Conservation (phyloP, 1,140 invertebrate genomes). For the Drosophila bocki region DNA sequence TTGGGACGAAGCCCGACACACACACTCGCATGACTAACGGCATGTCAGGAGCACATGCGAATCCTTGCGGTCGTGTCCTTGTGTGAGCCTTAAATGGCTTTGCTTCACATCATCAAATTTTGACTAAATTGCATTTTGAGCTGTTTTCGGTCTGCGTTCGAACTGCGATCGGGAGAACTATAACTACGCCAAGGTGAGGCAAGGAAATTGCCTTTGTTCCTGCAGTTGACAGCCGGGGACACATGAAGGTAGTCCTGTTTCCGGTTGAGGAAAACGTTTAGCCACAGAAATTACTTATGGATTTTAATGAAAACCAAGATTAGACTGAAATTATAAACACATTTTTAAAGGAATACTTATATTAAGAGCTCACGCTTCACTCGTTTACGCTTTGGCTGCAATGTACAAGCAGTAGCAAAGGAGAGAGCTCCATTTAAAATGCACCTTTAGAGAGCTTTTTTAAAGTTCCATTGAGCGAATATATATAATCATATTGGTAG, state of each 20-base stretch:
- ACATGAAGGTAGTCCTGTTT: neutral
- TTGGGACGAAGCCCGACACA: conserved; percentile 61
- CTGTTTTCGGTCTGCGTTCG: conserved; percentile 21
- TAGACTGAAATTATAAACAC: neutral
- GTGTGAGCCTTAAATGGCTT: conserved; percentile 43
- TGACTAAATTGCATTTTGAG: conserved; percentile 67
- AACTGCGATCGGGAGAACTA: conserved; percentile 62
- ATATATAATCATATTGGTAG: neutral
- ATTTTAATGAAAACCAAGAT: neutral
- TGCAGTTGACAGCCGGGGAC: conserved; percentile 24
- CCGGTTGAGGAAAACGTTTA: neutral
- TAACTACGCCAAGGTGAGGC: conserved; percentile 25
- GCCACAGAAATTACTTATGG: neutral
- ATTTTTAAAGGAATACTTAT: no score
- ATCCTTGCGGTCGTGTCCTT: conserved; percentile 43
- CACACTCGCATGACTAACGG: conserved; percentile 52
- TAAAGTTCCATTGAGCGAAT: no score
- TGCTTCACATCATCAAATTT: conserved; percentile 68
- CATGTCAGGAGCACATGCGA: conserved; percentile 49
- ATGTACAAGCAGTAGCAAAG: no score
- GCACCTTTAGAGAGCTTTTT: no score
- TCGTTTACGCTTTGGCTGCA: no score
- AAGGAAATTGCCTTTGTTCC: conserved; percentile 17
- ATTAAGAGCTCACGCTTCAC: no score
- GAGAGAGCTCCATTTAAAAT: no score